These are phyloP conservation scores for Bradypus variegatus DNA, from an alignment of 2,797 vertebrate genomes.

Conservation along the genomic window DNA sequence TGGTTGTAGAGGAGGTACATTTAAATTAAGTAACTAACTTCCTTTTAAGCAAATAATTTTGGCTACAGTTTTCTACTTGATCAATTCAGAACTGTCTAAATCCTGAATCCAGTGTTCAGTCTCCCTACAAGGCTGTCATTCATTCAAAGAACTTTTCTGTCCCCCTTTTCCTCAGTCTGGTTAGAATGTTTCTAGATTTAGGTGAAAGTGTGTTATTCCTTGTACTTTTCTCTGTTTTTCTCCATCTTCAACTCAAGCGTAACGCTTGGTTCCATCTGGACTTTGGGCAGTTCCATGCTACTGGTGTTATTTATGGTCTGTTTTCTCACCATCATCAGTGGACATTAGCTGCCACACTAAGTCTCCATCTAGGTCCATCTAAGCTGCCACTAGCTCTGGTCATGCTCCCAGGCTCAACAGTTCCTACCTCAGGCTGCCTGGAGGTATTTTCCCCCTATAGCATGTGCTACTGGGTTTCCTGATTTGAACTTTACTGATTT, in stretches of 20 bases:
- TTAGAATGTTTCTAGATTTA: neutral
- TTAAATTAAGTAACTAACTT: neutral
- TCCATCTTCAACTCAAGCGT: neutral
- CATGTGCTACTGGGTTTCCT: neutral
- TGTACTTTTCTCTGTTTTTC: neutral
- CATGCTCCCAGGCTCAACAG: neutral
- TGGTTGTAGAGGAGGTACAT: neutral
- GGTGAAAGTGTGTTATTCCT: neutral
- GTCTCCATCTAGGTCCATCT: neutral
- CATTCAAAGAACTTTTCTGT: neutral
- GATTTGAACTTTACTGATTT: neutral
- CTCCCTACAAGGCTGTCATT: neutral
- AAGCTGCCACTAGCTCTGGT: neutral
- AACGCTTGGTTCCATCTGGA: neutral
- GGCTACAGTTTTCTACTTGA: neutral
- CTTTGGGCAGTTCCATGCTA: neutral
- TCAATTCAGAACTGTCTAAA: neutral
- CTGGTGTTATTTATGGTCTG: fast-evolving
- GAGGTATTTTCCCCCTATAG: neutral
- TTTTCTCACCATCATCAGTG: neutral
- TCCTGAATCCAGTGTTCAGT: neutral
- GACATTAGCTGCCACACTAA: neutral
- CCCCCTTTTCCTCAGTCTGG: too few relatives aligned
- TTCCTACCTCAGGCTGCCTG: neutral
- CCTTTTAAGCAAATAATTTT: neutral